Base-by-base conservation (phyloP, 2,113 vertebrate species). In the Phylloscopus trochilus region DNA sequence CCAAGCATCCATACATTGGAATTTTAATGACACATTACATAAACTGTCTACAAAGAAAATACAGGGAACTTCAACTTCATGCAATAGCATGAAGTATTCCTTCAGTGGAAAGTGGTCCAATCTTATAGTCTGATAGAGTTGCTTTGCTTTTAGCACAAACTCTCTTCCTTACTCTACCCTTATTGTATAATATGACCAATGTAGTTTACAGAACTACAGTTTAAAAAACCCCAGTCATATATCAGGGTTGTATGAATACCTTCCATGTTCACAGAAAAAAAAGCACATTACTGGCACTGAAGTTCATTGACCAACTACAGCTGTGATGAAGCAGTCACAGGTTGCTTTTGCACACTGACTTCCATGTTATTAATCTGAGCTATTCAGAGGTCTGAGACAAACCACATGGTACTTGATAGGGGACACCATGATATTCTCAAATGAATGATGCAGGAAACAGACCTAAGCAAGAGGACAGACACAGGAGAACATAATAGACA, bases 41-140 rank as follows among this genome's bases (percentile, higher is more conserved):
- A 90, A 97, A 94, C 83, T 95, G 75, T 96, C 90, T 88, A 66
- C 39, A 83, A 93, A 47, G 18, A 90, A 95, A 97, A 96, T 72
- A 93, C 49, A 91, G 67, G 49, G 43, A 78, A 95, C 88, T 95
- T 94, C 55, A 92, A 95, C 83, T 86, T 93, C 56, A 67, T 90
- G 90, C 92, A 95, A 92, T 0, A 52, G 26, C 44, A 12, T 2
- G 4, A 41, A 41, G 41, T 5, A 15, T 62, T 66, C 76, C 49
- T 87, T 37, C 37, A 81, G 59, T 26, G 55, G 33, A 41, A 89
- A 74, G 39, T 22, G 33, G 13, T 24, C 21, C 55, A 43, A 68
- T 83, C 56, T 92, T 60, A 80, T 11, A 68, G 5, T 81, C 33
- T 63, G 43, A 56, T 30, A 73, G 49, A 92, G 20, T 27, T 73